Conservation (phyloP, 2,113 vertebrate genomes). For the Lamprologus callipterus region DNA sequence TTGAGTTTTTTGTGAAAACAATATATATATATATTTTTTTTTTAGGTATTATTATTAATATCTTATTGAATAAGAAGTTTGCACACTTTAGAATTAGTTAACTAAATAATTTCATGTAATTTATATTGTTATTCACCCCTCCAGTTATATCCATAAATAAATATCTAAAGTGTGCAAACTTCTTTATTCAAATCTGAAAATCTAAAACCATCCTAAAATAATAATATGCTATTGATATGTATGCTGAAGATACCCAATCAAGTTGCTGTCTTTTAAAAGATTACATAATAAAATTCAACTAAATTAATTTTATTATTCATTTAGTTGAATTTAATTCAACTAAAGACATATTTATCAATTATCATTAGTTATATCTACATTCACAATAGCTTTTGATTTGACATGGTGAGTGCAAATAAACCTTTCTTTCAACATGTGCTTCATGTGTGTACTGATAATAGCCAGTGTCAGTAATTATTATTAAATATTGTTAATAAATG, state of each 20-base stretch:
- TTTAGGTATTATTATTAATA: background rate
- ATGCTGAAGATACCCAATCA: background rate
- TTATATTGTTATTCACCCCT: background rate
- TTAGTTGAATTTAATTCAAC: background rate
- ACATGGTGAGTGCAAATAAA: background rate
- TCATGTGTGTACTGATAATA: background rate
- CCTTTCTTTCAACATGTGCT: background rate
- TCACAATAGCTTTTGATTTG: background rate
- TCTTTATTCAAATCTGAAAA: background rate
- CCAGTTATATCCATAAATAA: background rate
- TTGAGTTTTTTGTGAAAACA: background rate
- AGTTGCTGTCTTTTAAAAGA: background rate
- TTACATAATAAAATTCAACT: background rate
- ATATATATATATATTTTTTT: background rate
- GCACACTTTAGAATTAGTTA: background rate
- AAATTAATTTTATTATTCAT: background rate
- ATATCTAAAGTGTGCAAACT: background rate
- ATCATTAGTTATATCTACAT: background rate
- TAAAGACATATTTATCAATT: background rate
- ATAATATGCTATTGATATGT: background rate
- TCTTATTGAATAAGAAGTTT: background rate
- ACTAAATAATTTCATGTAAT: background rate
- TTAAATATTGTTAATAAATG: background rate
- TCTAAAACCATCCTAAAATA: background rate
- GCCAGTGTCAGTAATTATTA: background rate